phyloP scores from a whole-genome alignment of 2,888 invertebrate species.

The Chorisops tibialis region DNA sequence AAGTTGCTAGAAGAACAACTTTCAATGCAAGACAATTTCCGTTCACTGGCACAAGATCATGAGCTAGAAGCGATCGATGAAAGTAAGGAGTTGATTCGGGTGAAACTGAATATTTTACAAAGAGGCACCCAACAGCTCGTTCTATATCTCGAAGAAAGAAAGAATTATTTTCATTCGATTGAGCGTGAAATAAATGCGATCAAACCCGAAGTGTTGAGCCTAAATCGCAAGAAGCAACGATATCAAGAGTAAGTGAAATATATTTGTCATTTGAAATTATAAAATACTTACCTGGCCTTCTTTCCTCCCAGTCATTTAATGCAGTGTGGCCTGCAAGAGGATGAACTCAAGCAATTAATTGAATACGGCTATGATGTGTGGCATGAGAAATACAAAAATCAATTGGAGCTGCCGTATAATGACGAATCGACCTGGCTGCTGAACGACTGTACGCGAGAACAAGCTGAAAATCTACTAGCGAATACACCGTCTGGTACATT shows the following conservation, averaged over 20 bases:
- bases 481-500: conserved; percentile 88
- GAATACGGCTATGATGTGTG: conserved; percentile 55
- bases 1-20: conserved; percentile 88
- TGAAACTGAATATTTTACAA: conserved; percentile 68
- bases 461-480: conserved; percentile 72
- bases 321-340: conserved; percentile 69
- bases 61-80: conserved; percentile 76
- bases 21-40: conserved; percentile 73
- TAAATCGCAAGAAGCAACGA: conserved; percentile 76
- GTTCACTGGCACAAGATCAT: conserved; percentile 70
- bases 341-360: conserved; percentile 65
- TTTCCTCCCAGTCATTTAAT: conserved; percentile 65
- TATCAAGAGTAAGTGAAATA: conserved; percentile 61
- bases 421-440: conserved; percentile 79
- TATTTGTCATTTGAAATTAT: too few species aligned
- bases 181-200: conserved; percentile 87
- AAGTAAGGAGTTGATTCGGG: conserved; percentile 71
- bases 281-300: conserved; percentile 1
- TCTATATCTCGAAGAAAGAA: conserved; percentile 72
- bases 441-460: conserved; percentile 70
- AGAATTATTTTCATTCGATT: conserved; percentile 71
- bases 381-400: conserved; percentile 53
- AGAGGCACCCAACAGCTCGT: conserved; percentile 75
- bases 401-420: conserved; percentile 63
- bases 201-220: conserved; percentile 79